Evolutionary conservation across 2,888 invertebrate genomes (phyloP), one percentile per base, ranked within the genome.

Genomic region (Dysmachus trigonus): DNA sequence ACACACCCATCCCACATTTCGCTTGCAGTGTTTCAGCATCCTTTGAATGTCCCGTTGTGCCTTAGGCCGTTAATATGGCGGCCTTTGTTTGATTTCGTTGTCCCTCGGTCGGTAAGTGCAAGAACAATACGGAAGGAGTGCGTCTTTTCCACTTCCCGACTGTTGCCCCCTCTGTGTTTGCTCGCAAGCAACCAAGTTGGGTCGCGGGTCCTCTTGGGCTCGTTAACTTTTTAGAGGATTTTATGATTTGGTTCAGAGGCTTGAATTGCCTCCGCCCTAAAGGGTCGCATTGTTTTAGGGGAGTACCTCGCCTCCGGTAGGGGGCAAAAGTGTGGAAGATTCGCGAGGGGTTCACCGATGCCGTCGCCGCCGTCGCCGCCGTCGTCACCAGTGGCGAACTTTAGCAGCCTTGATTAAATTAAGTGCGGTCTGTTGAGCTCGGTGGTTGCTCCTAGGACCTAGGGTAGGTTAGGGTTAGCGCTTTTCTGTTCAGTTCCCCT

Each of bases 21-120:
- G 5, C 15, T 31, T 30, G 27, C 51, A 30, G 47, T 53, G 18
- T 18, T 22, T 41, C 22, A 27, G 18, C 33, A 18, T 41, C 72
- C 83, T 18, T 83, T 30, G 18, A 83, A 83, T 72, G 83, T 83
- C 81, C 62, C 62, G 62, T 82, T 82, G 81, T 82, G 18, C 22
- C 47, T 62, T 27, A 10, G 27, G 22, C 22, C 62, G 18, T 18
- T 62, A 62, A 62, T 62, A 62, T 41, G 18, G 62, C 6, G 15
- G 82, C 30, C 83, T 72, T 83, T 83, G 83, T 83, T 83, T 47
- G 71, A 72, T 72, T 71, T 83, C 30, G 7, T 62, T n/a, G n/a
- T 62, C 62, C 27, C 62, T 27, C 62, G 22, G 22, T 27, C 27
- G 62, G 62, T 41, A 53, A 62, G 62, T 53, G 81, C 53, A 81